A percentile compares a stretch with the other conserved stretches of the same genome.
Conservation (phyloP, 2,797 vertebrate species). For the Sorex maritimensis region DNA sequence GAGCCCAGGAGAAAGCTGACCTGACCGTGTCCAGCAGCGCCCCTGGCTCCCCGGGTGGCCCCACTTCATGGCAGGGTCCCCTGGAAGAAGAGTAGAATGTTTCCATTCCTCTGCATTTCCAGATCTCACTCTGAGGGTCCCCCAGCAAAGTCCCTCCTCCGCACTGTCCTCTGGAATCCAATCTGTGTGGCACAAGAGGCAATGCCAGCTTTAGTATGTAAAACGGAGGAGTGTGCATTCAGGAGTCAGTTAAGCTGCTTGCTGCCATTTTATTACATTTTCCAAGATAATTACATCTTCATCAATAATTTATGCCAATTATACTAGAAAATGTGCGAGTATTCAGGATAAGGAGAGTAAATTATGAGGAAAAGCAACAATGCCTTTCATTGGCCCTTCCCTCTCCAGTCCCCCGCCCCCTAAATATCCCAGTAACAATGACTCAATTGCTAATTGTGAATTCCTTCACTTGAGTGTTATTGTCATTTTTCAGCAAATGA, state of each 20-base stretch:
- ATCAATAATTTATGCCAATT: constrained; percentile 23
- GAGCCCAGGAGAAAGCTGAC: too few species aligned
- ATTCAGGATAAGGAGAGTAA: constrained; percentile 35
- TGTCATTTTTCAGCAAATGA: neutral
- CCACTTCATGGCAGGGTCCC: too few species aligned
- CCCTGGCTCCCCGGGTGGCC: too few species aligned
- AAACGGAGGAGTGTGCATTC: neutral
- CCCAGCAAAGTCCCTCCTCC: neutral
- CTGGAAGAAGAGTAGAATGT: too few species aligned
- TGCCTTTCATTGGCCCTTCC: too few species aligned
- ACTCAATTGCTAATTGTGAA: neutral
- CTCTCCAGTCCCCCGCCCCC: neutral
- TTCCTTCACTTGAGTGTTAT: neutral
- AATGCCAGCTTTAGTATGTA: neutral
- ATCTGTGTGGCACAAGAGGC: neutral
- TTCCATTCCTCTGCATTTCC: too few species aligned
- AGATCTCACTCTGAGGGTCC: too few species aligned
- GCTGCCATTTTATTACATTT: constrained; percentile 29
- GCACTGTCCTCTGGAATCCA: neutral
- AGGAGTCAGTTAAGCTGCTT: constrained; percentile 5
- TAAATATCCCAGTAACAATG: neutral
- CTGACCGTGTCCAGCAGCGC: too few species aligned
- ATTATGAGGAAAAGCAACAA: neutral
- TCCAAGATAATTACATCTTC: neutral
- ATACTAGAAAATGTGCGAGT: constrained; percentile 40